Base-by-base conservation (phyloP, 2,888 invertebrate species). In the Philaethria dido region DNA sequence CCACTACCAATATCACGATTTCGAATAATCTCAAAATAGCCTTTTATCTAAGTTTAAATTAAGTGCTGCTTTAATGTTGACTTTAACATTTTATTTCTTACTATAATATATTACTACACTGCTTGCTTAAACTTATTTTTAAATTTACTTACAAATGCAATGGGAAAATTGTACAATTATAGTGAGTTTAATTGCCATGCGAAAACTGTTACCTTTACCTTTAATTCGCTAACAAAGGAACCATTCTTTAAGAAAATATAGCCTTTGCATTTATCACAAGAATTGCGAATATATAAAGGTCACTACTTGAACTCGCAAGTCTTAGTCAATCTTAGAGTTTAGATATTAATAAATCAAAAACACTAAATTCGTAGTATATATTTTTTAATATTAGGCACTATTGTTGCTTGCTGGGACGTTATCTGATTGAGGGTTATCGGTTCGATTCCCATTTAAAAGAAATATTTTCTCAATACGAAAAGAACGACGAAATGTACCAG, bases 1-100 rank as follows among this genome's bases (percentile, higher is more conserved):
- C 75, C 72, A 75, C 72, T 78, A 77, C 74, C 73, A 77, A 78
- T 81, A 81, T 79, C 79, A 85, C 80, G 82, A 81, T 76, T 83
- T 78, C 78, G 79, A 78, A 77, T 75, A 75, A 72, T 72, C 65
- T 71, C 61, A 68, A 72, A 64, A 64, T 64, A 64, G 45, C 57
- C 50, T 64, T 71, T 69, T 66, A 62, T 63, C 44, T 48, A 68
- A 52, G 33, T 69, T 69, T 71, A 64, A 66, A 69, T 73, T 70
- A 57, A 70, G 68, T 66, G 63, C 62, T 66, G 64, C 25, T 64
- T 67, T 69, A 67, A 67, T 64, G 50, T 47, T 29, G 25, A 11
- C 39, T 57, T 57, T 20, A 39, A 9, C 22, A 22, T 39, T 39
- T 57, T 36, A 39, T 39, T 57, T 57, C 39, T 55, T 55, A n/a